phyloP scores from a whole-genome alignment of 2,797 vertebrate species.

The Parauchenoglanis punctatus region DNA sequence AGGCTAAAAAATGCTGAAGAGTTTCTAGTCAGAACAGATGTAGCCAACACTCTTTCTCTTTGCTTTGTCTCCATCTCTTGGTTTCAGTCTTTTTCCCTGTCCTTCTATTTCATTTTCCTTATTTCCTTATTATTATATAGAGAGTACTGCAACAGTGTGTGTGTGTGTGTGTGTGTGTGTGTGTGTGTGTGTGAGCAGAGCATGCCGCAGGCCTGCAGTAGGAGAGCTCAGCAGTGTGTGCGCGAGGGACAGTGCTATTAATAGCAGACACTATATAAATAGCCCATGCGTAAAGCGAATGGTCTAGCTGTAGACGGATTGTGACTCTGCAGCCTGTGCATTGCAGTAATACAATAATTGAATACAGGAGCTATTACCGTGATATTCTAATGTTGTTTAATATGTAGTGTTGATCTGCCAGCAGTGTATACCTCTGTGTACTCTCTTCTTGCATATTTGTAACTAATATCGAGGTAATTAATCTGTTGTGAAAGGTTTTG shows the following conservation, averaged over 20 bases:
- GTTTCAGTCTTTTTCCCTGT: neutral
- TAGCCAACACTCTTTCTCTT: neutral
- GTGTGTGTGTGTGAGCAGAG: slow-evolving; percentile 31
- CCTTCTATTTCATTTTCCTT: neutral
- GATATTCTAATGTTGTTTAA: neutral
- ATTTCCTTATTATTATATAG: slow-evolving; percentile 13
- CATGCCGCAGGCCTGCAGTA: slow-evolving; percentile 54
- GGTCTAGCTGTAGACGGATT: slow-evolving; percentile 48
- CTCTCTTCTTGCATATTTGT: neutral
- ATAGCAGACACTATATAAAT: slow-evolving; percentile 63
- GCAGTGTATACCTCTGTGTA: neutral
- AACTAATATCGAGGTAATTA: slow-evolving; percentile 2
- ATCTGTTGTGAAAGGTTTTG: neutral
- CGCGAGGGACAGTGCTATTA: slow-evolving; percentile 54
- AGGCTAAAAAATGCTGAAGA: slow-evolving; percentile 13
- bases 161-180: slow-evolving; percentile 30
- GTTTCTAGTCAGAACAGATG: neutral
- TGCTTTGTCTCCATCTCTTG: neutral
- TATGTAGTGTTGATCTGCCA: neutral
- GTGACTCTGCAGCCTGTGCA: slow-evolving; percentile 43
- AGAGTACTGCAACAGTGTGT: slow-evolving; percentile 43
- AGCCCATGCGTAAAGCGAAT: slow-evolving; percentile 53
- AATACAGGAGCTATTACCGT: neutral
- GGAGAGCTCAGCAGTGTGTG: slow-evolving; percentile 45
- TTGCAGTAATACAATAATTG: slow-evolving; percentile 27